These are phyloP conservation scores for Cladopsammia gracilis DNA, from an alignment of 64 coral and sea anemone species.

Conservation along the genomic window DNA sequence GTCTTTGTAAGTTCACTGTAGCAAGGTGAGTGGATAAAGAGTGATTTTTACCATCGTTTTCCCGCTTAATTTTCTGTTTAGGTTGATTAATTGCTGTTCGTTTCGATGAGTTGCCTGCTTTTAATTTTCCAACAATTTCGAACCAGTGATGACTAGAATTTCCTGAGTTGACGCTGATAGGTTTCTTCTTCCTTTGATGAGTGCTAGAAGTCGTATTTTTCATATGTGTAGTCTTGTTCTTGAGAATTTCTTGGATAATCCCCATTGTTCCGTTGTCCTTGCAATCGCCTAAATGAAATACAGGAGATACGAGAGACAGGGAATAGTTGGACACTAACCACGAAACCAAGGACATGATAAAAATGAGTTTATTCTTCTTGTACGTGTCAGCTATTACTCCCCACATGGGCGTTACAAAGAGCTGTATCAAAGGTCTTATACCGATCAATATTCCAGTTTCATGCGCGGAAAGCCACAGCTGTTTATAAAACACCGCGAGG, in stretches of 20 bases:
- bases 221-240: neutral
- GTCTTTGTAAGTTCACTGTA: too few relatives aligned
- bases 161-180: neutral
- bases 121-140: conserved; percentile 12
- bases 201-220: neutral
- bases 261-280: conserved; percentile 69
- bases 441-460: conserved; percentile 92
- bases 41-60: neutral
- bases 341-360: conserved; percentile 77
- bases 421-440: conserved; percentile 81
- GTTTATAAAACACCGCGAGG: conserved; percentile 95
- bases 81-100: neutral
- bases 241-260: conserved; percentile 64
- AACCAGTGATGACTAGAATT: conserved; percentile 21
- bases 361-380: conserved; percentile 77
- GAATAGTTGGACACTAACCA: conserved; percentile 85
- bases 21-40: too few relatives aligned
- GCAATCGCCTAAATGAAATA: conserved; percentile 53
- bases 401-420: conserved; percentile 81
- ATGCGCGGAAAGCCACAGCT: conserved; percentile 85
- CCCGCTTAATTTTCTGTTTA: neutral
- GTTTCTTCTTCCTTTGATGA: neutral
- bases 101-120: neutral
- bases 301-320: conserved; percentile 72
- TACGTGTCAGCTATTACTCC: conserved; percentile 82